phyloP scores from a whole-genome alignment of 2,797 vertebrate species.

The Neoniphon sammara region DNA sequence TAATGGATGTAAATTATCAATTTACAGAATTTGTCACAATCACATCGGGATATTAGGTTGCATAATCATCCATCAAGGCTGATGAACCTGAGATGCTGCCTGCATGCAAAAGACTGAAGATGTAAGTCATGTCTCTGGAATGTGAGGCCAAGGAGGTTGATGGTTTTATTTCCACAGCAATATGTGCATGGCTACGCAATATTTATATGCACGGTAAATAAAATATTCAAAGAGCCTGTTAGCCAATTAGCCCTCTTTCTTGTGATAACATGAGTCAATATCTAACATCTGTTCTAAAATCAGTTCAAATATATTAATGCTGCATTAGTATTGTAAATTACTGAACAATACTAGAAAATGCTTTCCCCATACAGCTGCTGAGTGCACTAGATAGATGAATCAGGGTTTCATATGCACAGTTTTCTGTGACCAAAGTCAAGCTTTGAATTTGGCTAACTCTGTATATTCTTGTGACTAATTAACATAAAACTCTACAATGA shows the following conservation, averaged over 20 bases:
- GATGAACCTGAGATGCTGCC: conserved; percentile 2
- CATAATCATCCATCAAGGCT: conserved; percentile 20
- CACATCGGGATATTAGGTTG: conserved; percentile 17
- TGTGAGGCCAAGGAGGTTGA: not conserved
- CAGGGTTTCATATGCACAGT: conserved; percentile 7
- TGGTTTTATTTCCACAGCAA: conserved; percentile 8
- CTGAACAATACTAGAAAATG: not conserved
- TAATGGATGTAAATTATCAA: conserved; percentile 23
- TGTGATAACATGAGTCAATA: conserved; percentile 12
- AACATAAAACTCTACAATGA: not conserved
- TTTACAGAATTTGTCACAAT: conserved; percentile 22
- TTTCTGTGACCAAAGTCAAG: conserved; percentile 24
- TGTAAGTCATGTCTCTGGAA: not conserved
- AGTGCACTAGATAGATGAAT: not conserved
- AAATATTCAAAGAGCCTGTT: conserved; percentile 16
- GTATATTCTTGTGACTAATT: conserved; percentile 14
- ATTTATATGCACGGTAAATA: conserved; percentile 9
- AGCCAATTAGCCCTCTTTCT: conserved; percentile 26
- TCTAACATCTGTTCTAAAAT: conserved; percentile 19
- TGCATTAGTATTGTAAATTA: conserved; percentile 15
- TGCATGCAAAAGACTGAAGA: not conserved
- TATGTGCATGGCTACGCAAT: not conserved
- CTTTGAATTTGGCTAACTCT: conserved; percentile 1
- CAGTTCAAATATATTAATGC: conserved; percentile 5
- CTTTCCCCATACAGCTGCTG: not conserved